A percentile compares a stretch with the other conserved stretches of the same genome.
phyloP scores from a whole-genome alignment of 1,140 invertebrate species.

The Oncopeltus fasciatus region DNA sequence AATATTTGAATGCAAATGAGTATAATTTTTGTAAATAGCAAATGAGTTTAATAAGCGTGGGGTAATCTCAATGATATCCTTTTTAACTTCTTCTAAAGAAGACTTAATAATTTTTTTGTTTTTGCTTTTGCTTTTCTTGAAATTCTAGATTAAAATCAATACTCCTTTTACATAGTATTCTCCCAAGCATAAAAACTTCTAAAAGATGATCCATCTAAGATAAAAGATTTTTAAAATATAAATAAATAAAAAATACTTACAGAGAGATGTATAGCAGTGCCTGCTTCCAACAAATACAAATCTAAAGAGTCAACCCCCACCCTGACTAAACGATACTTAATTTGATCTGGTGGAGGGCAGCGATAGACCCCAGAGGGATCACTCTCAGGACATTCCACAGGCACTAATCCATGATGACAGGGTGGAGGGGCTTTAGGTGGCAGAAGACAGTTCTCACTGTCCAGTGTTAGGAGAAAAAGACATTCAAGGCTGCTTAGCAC shows the following conservation, averaged over 20 bases:
- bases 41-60: too few relatives aligned
- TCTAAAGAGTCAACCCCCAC: constrained; percentile 82
- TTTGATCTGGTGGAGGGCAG: constrained; percentile 74
- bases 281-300: constrained; percentile 77
- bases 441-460: constrained; percentile 76
- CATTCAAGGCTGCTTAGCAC: constrained; percentile 78
- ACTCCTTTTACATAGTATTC: too few relatives aligned
- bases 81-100: too few relatives aligned
- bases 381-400: constrained; percentile 56
- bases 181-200: too few relatives aligned
- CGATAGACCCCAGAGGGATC: constrained; percentile 41
- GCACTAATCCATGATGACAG: constrained; percentile 75
- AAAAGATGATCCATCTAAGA: too few relatives aligned
- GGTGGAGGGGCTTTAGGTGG: constrained; percentile 56
- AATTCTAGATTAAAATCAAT: too few relatives aligned
- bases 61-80: too few relatives aligned
- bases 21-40: too few relatives aligned
- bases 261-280: constrained; percentile 75
- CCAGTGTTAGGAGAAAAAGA: constrained; percentile 67
- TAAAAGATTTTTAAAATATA: neutral
- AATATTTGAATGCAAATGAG: too few relatives aligned
- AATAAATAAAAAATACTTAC: constrained; percentile 35
- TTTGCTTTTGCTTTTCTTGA: too few relatives aligned
- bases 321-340: constrained; percentile 89
- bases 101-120: too few relatives aligned